phyloP scores from a whole-genome alignment of 2,888 invertebrate genomes.

The Troilus luridus region DNA sequence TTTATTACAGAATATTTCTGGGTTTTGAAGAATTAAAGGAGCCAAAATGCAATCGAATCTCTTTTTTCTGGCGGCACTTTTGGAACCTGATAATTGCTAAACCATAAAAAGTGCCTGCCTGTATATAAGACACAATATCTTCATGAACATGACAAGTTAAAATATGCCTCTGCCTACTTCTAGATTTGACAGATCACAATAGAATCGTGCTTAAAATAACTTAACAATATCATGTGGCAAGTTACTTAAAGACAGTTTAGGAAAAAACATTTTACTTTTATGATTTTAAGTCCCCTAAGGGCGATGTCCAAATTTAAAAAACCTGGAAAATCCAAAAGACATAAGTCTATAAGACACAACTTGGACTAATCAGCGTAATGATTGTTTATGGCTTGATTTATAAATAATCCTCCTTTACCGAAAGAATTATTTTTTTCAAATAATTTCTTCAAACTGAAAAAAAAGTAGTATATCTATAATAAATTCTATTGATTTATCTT shows the following conservation, averaged over 20 bases:
- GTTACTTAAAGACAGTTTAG: neutral
- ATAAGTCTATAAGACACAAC: neutral
- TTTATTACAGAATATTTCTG: neutral
- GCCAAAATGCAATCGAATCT: neutral
- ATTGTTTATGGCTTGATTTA: neutral
- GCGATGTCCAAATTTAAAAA: neutral
- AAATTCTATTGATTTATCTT: neutral
- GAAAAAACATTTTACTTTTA: neutral
- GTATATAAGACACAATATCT: neutral
- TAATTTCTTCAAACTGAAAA: neutral
- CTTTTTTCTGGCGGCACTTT: neutral
- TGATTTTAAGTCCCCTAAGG: neutral
- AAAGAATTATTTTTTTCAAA: neutral
- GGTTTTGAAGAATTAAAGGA: neutral
- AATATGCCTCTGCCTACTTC: neutral
- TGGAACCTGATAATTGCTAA: neutral
- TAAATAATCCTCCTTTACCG: neutral
- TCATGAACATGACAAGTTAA: neutral
- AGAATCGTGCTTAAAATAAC: neutral
- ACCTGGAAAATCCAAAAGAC: neutral
- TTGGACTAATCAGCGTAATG: too few species aligned
- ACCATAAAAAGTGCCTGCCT: neutral
- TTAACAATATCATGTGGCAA: neutral
- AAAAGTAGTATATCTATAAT: neutral
- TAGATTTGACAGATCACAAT: neutral